Evolutionary conservation across 2,113 vertebrate species (phyloP).

Genomic region (Rallus limicola): DNA sequence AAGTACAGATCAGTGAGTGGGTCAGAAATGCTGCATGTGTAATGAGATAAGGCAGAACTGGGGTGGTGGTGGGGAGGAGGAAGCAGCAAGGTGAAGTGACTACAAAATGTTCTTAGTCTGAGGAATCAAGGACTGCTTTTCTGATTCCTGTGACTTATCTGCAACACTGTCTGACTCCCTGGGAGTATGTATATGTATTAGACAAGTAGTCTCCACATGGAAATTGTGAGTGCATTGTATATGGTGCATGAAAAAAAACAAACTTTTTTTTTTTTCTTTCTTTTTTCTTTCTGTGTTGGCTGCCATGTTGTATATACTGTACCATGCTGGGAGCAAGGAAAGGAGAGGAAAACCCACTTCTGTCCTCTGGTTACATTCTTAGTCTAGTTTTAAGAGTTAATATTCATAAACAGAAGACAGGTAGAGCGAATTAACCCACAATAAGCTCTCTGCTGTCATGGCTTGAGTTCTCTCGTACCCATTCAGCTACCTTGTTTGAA

Average conservation of each 20-base stretch:
- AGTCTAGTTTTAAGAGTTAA: neutral
- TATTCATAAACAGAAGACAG: neutral
- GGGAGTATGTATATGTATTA: neutral
- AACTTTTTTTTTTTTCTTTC: neutral
- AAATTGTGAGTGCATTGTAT: neutral
- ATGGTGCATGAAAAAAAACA: neutral
- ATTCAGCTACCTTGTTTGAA: neutral
- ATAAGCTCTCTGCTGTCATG: neutral
- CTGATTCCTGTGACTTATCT: neutral
- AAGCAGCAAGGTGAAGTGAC: neutral
- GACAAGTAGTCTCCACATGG: neutral
- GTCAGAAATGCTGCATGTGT: neutral
- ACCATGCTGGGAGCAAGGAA: neutral
- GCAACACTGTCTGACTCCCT: neutral
- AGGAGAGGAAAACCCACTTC: neutral
- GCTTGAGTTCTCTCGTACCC: neutral
- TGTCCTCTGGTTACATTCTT: neutral
- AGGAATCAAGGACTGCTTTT: neutral
- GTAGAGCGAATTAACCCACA: neutral
- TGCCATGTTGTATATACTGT: neutral
- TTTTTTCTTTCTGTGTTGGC: neutral
- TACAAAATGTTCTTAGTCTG: neutral
- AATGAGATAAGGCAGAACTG: neutral
- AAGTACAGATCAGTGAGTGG: neutral
- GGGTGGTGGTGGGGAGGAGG: neutral